Evolutionary conservation across 2,888 invertebrate species (phyloP).

Genomic region (Onchidella celtica): DNA sequence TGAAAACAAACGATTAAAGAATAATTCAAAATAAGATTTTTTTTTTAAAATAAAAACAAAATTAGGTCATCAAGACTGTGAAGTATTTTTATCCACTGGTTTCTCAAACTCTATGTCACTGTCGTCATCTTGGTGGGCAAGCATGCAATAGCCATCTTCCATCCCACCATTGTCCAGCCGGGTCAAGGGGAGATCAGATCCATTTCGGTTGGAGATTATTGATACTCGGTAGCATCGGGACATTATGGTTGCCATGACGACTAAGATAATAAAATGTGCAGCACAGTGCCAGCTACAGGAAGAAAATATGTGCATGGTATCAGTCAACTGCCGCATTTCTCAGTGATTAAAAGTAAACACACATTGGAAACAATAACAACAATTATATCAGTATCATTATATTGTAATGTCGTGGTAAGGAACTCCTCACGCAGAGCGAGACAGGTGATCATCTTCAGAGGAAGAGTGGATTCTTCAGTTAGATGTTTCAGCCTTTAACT

Average conservation of each 20-base stretch:
- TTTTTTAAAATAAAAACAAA: too few relatives aligned
- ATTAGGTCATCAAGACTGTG: too few relatives aligned
- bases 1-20: too few relatives aligned
- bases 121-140: constrained; percentile 28
- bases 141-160: constrained; percentile 14
- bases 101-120: constrained; percentile 51
- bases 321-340: too few relatives aligned
- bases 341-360: neutral
- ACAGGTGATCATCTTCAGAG: too few relatives aligned
- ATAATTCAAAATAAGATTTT: too few relatives aligned
- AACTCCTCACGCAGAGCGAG: too few relatives aligned
- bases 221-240: constrained; percentile 55
- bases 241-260: constrained; percentile 67
- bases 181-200: neutral
- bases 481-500: too few relatives aligned
- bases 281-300: constrained; percentile 39
- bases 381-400: neutral
- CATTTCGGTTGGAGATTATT: neutral
- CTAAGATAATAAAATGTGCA: constrained; percentile 63
- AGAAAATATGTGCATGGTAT: too few relatives aligned
- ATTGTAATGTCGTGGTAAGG: too few relatives aligned
- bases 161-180: neutral
- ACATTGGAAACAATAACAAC: neutral
- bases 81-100: constrained; percentile 14
- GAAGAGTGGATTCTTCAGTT: too few relatives aligned